Percentiles rank a stretch among this genome's conserved stretches.
These are phyloP conservation scores for Mormyrus lacerda DNA, from an alignment of 2,113 vertebrate species.

Conservation along the genomic window DNA sequence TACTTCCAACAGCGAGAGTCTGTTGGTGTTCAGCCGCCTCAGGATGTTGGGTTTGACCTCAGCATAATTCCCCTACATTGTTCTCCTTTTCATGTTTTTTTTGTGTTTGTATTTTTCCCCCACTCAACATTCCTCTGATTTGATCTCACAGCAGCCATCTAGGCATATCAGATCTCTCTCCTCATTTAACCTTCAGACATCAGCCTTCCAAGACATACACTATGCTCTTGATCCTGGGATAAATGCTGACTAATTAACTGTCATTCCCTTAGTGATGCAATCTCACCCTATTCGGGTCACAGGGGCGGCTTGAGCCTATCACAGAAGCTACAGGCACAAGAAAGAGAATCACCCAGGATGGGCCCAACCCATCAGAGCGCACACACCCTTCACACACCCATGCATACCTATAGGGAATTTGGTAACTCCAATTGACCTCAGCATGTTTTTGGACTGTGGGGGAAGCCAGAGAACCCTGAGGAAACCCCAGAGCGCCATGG, in stretches of 20 bases:
- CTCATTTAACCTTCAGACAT: neutral
- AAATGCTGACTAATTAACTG: neutral
- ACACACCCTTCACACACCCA: neutral
- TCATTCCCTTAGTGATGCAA: neutral
- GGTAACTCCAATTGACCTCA: neutral
- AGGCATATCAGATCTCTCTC: neutral
- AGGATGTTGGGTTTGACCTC: neutral
- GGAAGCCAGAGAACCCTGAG: neutral
- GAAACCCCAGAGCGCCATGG: neutral
- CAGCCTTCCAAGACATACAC: neutral
- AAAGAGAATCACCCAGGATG: neutral
- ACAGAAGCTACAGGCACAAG: neutral
- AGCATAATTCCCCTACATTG: neutral
- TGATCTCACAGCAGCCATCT: neutral
- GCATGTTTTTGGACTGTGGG: neutral
- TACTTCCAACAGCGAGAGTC: neutral
- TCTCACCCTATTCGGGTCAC: neutral
- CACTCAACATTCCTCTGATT: neutral
- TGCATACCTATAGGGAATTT: neutral
- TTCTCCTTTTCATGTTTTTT: neutral
- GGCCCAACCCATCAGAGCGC: neutral
- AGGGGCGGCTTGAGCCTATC: neutral
- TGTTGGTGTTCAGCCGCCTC: neutral
- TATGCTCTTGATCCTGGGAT: neutral
- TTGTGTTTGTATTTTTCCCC: neutral